Base-by-base conservation (phyloP, 2,888 invertebrate genomes). In the Clitarchus hookeri region DNA sequence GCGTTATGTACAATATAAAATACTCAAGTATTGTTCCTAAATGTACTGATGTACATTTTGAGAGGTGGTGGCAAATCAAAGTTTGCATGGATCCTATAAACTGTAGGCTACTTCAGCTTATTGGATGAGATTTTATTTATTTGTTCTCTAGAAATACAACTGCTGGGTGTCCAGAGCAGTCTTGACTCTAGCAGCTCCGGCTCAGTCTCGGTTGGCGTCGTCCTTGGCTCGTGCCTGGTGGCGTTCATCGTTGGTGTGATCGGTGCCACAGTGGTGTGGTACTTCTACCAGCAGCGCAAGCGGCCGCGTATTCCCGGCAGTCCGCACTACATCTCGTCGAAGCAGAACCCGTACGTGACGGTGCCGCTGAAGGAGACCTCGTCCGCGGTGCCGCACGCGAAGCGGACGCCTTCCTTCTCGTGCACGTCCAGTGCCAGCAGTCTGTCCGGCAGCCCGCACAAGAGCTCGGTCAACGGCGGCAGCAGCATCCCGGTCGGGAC, bases 331-430 rank as follows among this genome's bases (percentile, higher is more conserved):
- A 96, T 96, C 89, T 95, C 96, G 48, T 93, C 95, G 0, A 96
- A 96, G 90, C 96, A 88, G 84, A 97, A 97, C 91, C 95, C 96
- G 88, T 97, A 97, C 91, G 96, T 96, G 87, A 95, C 96, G 44
- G 95, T 97, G 82, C 97, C 97, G 0, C 92, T 96, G 87, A 96
- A 96, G 90, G 96, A 97, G 91, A 95, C 96, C 90, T 93, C 94
- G 88, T 90, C 92, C 23, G 88, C 85, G 91, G 95, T 96, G 90
- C 88, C 85, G 12, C 87, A 86, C 86, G 48, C 84, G n/a, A 96
- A 96, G 90, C 93, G 96, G 0, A 95, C 95, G 89, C 95, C 95
- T 13, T 96, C 95, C 27, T 96, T 96, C 91, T 94, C 87, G 6
- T 87, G 87, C 19, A 84, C 87, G 84, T 84, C 44, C 9, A 84